Conservation (phyloP, 2,797 vertebrate species). For the Periparus ater region DNA sequence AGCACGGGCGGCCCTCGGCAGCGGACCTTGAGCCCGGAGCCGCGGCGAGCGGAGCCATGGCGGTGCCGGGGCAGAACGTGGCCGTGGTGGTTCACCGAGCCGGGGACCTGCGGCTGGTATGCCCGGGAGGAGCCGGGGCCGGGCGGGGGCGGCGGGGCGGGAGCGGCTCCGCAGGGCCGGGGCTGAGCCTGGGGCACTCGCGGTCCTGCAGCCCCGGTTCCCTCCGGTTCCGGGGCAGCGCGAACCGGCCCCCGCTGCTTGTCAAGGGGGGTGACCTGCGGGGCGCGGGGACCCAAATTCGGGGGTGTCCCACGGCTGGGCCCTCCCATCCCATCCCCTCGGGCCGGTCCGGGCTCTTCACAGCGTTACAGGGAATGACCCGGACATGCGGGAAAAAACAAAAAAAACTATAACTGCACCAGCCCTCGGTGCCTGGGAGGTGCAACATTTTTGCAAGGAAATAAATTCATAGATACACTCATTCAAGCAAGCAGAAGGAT, state of each 20-base stretch:
- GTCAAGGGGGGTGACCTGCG: background rate
- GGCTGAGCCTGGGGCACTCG: background rate
- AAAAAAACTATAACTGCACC: too few relatives aligned
- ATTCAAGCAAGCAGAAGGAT: background rate
- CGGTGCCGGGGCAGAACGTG: background rate
- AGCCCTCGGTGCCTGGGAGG: background rate
- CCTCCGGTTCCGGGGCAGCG: background rate
- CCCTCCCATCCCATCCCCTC: background rate
- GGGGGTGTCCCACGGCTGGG: background rate
- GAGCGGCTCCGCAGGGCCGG: background rate
- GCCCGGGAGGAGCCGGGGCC: background rate
- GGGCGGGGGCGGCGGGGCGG: background rate
- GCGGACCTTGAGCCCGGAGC: background rate
- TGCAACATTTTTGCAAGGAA: background rate
- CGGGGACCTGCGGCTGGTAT: background rate
- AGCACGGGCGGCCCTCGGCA: background rate
- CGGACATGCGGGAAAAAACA: too few relatives aligned
- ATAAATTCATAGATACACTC: background rate
- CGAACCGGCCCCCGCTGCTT: background rate
- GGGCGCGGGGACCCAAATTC: background rate
- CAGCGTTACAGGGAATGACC: rapidly evolving
- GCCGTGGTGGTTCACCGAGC: background rate
- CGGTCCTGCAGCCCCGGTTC: background rate
- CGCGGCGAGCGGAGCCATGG: background rate
- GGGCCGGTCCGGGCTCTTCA: background rate